Conservation (phyloP, 2,888 invertebrate genomes). For the Melipona beecheii region DNA sequence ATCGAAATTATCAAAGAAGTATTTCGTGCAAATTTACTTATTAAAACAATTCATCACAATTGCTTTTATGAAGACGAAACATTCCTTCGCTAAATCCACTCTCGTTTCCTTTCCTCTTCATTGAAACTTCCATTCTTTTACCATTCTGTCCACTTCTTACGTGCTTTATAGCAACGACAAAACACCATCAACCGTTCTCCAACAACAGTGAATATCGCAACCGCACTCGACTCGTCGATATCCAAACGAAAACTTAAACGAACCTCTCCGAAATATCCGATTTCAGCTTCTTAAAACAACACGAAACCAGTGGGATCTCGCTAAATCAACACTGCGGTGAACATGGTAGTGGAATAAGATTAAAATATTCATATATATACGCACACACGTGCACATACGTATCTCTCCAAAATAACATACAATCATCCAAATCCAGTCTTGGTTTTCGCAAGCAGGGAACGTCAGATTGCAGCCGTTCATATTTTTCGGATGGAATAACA, state of each 20-base stretch:
- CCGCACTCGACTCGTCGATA: neutral
- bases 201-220: neutral
- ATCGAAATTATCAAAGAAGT: neutral
- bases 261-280: neutral
- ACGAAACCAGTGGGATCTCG: neutral
- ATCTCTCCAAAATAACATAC: slow-evolving; percentile 23
- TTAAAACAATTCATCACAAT: neutral
- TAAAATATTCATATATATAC: neutral
- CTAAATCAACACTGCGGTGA: neutral
- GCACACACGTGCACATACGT: slow-evolving; percentile 23
- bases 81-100: neutral
- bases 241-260: neutral
- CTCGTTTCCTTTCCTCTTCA: too few species aligned
- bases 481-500: slow-evolving; percentile 61
- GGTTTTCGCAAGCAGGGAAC: slow-evolving; percentile 23
- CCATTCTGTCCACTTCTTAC: neutral
- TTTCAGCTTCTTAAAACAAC: neutral
- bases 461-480: slow-evolving; percentile 40
- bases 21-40: neutral
- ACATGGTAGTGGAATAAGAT: neutral
- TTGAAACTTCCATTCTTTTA: neutral
- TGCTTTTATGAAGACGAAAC: neutral
- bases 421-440: slow-evolving; percentile 12
- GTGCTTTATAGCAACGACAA: neutral
- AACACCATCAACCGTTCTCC: neutral